Base-by-base conservation (phyloP, 2,888 invertebrate species). In the Allacma fusca region DNA sequence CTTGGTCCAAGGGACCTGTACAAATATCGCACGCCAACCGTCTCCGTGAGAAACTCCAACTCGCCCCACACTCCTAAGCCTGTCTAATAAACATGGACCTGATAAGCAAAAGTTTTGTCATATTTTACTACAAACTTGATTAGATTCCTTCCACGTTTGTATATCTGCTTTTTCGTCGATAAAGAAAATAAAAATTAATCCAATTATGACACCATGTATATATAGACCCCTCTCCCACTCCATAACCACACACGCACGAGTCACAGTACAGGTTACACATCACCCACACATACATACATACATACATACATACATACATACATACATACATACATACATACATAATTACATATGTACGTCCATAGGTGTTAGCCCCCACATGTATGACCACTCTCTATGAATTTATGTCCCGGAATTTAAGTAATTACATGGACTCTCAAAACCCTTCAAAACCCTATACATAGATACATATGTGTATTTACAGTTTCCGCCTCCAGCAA, bases 121-220 rank as follows among this genome's bases (percentile, higher is more conserved):
- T 75, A 75, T 75, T 75, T 75, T 75, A 75, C 29, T 50, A 26
- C 65, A 21, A 67, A 57, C 21, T 57, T 75, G 68, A 75, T 75
- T 75, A 75, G 68, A 50, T 26, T 50, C 68, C 34, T 43, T 40
- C n/a, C 75, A 75, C 75, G 75, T 75, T 28, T 26, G 19, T 29
- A 16, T n/a, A 43, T 69, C 28, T 23, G 68, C 50, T 68, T 65
- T 73, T 50, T 23, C 75, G 75, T 75, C 75, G 68, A 68, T 69
- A 59, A 68, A 68, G 75, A 69, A 75, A 75, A 75, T 75, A 75
- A 75, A 75, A 75, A 75, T 75, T 75, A 75, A 75, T 75, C 75
- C 75, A 75, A 75, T 75, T 75, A 75, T 75, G 68, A 75, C 75
- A 69, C 73, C 73, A 68, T 29, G 28, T 29, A 68, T 23, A 24